A percentile compares a stretch with the other conserved stretches of the same genome.
Evolutionary conservation across 2,888 invertebrate species (phyloP).

Genomic region (Xanthia togata): DNA sequence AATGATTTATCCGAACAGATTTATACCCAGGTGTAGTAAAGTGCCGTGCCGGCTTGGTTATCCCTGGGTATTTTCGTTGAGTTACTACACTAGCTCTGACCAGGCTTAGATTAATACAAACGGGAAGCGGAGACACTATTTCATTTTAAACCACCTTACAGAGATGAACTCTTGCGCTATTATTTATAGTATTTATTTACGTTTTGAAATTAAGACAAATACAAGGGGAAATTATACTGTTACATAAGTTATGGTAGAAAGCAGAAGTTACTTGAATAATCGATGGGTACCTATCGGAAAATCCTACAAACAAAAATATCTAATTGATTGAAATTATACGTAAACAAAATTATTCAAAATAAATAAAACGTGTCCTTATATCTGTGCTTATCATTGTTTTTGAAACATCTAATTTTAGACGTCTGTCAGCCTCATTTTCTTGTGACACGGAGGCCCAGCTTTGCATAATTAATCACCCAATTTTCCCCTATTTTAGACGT

Average conservation of each 20-base stretch:
- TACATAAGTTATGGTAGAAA: no score
- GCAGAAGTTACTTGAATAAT: slow-evolving; percentile 10
- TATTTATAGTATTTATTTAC: slow-evolving; percentile 37
- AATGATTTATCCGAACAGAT: slow-evolving; percentile 63
- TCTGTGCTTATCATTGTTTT: slow-evolving; percentile 27
- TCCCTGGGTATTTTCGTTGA: slow-evolving; percentile 75
- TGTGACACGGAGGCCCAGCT: slow-evolving; percentile 48
- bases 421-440: slow-evolving; percentile 40
- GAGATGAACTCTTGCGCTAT: slow-evolving; percentile 51
- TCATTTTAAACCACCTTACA: slow-evolving; percentile 70
- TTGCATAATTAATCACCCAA: slow-evolving; percentile 58
- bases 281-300: not conserved
- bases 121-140: slow-evolving; percentile 70
- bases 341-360: slow-evolving; percentile 13
- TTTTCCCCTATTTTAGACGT: slow-evolving; percentile 22
- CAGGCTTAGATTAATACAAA: slow-evolving; percentile 77
- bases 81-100: slow-evolving; percentile 70
- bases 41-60: slow-evolving; percentile 63
- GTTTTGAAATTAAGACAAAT: not conserved
- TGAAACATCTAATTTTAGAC: slow-evolving; percentile 41
- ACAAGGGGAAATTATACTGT: not conserved
- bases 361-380: slow-evolving; percentile 23
- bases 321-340: slow-evolving; percentile 1
- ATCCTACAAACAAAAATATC: not conserved
- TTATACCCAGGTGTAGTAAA: slow-evolving; percentile 67